phyloP scores from a whole-genome alignment of 2,888 invertebrate species.

The Hesperia comma region DNA sequence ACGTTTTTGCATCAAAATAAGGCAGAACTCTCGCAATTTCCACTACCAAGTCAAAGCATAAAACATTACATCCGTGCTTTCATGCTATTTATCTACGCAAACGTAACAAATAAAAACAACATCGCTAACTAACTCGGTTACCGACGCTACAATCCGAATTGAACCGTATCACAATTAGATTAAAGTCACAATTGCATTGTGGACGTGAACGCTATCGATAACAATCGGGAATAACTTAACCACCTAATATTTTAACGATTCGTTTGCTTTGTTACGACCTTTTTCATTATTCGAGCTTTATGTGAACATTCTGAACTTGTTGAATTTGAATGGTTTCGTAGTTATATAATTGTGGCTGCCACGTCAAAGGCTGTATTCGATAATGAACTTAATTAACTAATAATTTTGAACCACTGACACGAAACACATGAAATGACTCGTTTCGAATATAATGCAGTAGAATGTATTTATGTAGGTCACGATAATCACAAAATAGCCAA shows the following conservation, averaged over 20 bases:
- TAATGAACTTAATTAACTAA: background rate
- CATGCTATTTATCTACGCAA: constrained; percentile 29
- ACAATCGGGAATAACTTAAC: constrained; percentile 19
- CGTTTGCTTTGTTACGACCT: constrained; percentile 16
- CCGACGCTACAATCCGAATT: background rate
- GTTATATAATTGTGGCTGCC: background rate
- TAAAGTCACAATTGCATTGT: background rate
- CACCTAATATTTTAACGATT: constrained; percentile 20
- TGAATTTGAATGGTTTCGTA: constrained; percentile 4
- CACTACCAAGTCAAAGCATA: constrained; percentile 20
- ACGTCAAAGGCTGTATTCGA: background rate
- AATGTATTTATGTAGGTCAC: too few species aligned
- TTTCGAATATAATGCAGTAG: too few species aligned
- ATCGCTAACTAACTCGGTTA: constrained; percentile 19
- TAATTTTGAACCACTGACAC: background rate
- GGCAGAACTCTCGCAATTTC: constrained; percentile 28
- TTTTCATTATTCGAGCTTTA: constrained; percentile 6
- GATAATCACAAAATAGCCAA: too few species aligned
- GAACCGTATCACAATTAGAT: background rate
- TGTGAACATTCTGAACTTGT: constrained; percentile 8
- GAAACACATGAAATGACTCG: too few species aligned
- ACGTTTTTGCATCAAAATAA: constrained; percentile 21
- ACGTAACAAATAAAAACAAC: constrained; percentile 33
- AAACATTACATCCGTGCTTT: constrained; percentile 33
- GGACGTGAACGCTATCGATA: background rate